These are phyloP conservation scores for Platysternon megacephalum DNA, from an alignment of 2,113 vertebrate genomes.

Conservation along the genomic window DNA sequence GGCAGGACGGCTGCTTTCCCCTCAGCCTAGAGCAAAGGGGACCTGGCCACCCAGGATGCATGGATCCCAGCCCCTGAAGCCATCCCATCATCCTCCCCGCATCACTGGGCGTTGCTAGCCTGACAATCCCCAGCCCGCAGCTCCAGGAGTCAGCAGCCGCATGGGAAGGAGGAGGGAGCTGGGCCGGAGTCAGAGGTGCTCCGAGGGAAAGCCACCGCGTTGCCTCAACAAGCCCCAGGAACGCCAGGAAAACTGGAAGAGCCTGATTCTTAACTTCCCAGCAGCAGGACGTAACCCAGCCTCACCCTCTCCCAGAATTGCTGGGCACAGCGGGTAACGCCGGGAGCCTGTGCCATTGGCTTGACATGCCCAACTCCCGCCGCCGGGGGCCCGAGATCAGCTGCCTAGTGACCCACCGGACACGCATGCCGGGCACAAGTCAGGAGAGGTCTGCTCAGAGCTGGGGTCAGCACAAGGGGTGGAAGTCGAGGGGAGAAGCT, in stretches of 20 bases:
- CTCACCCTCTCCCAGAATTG: neutral
- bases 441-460: too few species aligned
- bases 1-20: neutral
- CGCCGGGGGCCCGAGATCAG: neutral
- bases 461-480: too few species aligned
- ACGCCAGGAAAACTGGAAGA: neutral
- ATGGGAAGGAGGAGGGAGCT: neutral
- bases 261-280: neutral
- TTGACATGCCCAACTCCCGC: too few species aligned
- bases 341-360: neutral
- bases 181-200: neutral
- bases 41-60: neutral
- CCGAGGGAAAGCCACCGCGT: neutral
- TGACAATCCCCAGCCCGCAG: neutral
- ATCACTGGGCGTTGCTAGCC: neutral
- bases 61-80: neutral
- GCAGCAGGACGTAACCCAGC: neutral
- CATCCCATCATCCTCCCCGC: neutral
- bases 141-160: too few species aligned
- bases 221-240: neutral
- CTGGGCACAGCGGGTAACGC: too few species aligned
- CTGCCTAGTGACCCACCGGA: too few species aligned
- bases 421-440: too few species aligned
- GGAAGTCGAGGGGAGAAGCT: too few species aligned
- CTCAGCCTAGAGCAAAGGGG: neutral